Evolutionary conservation across 2,888 invertebrate species (phyloP), one percentile per base, ranked within the genome.

Genomic region (Ryuthela nishihirai): DNA sequence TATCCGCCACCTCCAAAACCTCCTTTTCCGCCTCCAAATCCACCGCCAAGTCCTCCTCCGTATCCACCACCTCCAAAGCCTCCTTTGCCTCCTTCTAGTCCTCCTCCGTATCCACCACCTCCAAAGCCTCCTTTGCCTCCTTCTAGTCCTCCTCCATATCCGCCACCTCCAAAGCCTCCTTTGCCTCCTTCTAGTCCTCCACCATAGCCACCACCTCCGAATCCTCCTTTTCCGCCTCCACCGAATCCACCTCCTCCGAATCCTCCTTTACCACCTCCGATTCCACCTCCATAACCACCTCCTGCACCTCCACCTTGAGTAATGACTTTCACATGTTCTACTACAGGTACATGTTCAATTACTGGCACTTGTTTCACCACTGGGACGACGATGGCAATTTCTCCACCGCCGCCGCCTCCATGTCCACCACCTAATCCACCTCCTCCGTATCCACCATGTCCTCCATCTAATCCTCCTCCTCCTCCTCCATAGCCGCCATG

Each of bases 171-270:
- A n/a, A n/a, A n/a, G n/a, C n/a, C n/a, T n/a, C n/a, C n/a, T n/a
- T n/a, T n/a, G n/a, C n/a, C n/a, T n/a, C n/a, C n/a, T n/a, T n/a
- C n/a, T 38, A 15, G 17, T 4, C 15, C 18, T 38, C 38, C 38
- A n/a, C 15, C 18, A n/a, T 40, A 38, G 23, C 40, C 45, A 10
- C 39, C 44, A 23, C 32, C 35, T 17, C 44, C 39, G 0, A 24
- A 17, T 6, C 45, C 45, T 46, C 10, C 10, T 7, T 41, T 34
- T 17, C 48, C 48, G 20, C 54, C 54, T 2, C 54, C 54, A 32
- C 15, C n/a, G 5, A 47, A 47, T 15, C 17, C 18, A n/a, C 54
- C 54, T 17, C n/a, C 17, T n/a, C 55, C 48, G 12, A 9, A 21
- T 32, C 45, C 45, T n/a, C 5, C 20, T n/a, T 6, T 29, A 12